Conservation (phyloP, 2,113 vertebrate genomes). For the Chlamydotis undulata region DNA sequence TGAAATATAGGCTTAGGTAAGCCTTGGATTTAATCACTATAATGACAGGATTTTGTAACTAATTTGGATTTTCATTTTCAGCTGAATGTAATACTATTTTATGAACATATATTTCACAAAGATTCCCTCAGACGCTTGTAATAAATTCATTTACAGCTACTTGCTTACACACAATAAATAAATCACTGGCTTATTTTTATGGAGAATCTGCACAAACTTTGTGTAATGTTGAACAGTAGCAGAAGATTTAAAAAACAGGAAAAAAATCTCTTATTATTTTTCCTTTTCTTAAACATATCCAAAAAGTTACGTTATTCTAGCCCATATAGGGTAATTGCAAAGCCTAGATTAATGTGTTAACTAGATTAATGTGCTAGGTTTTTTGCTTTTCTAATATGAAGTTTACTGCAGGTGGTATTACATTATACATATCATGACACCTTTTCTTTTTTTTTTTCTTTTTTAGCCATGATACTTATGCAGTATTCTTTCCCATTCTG, state of each 20-base stretch:
- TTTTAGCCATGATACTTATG: neutral
- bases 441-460: neutral
- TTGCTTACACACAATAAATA: neutral
- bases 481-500: neutral
- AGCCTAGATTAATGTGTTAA: neutral
- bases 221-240: neutral
- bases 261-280: neutral
- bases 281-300: neutral
- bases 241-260: neutral
- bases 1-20: constrained; percentile 23
- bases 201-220: neutral
- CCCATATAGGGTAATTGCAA: neutral
- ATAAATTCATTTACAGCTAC: neutral
- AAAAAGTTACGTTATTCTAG: neutral
- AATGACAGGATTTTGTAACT: constrained; percentile 33
- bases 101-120: neutral
- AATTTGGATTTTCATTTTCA: constrained; percentile 32
- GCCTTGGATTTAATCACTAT: neutral
- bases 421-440: neutral
- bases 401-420: neutral
- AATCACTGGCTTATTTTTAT: neutral
- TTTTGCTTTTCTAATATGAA: neutral
- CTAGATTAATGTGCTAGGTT: neutral
- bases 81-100: constrained; percentile 19
- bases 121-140: neutral